Evolutionary conservation across 1,140 invertebrate species (phyloP), one percentile per base, ranked within the genome.

Genomic region (Leptoteleia sp.): DNA sequence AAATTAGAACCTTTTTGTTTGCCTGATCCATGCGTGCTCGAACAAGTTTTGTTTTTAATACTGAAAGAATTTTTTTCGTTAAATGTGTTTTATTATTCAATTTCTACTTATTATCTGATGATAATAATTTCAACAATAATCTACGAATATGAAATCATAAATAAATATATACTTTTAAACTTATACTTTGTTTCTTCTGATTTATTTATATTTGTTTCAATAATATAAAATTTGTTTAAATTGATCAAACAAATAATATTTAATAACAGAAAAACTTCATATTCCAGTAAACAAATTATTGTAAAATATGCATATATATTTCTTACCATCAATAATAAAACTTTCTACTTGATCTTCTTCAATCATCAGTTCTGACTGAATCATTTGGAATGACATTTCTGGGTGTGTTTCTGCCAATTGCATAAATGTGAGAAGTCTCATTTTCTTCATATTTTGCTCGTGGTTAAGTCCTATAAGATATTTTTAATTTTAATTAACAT

Each of bases 301-400:
- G n/a, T n/a, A n/a, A n/a, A n/a, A n/a, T n/a, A n/a, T n/a, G n/a
- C n/a, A n/a, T n/a, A n/a, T n/a, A n/a, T n/a, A n/a, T n/a, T n/a
- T n/a, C n/a, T n/a, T 90, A 97, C 96, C 95, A 92, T 99, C 96
- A 91, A 99, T 99, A 55, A 99, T 95, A 85, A 99, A 99, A 40
- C 93, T 92, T 91, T 99, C 98, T 0, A 99, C 97, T 90, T 98
- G 94, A 64, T 95, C 93, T 78, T 94, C 92, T 42, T 91, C 90
- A 48, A 99, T 93, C 86, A 97, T 94, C 16, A 99, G 89, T 89
- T 99, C 97, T 35, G 94, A 91, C 83, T 97, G 93, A 59, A 99
- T 94, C 9, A 93, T 92, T 55, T 95, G 94, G 90, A 98, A 99
- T 15, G 93, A 91, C 90, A 99, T 95, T 90, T 99, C 97, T 31